These are phyloP conservation scores for Mergus octosetaceus DNA, from an alignment of 2,797 vertebrate genomes.

Conservation along the genomic window DNA sequence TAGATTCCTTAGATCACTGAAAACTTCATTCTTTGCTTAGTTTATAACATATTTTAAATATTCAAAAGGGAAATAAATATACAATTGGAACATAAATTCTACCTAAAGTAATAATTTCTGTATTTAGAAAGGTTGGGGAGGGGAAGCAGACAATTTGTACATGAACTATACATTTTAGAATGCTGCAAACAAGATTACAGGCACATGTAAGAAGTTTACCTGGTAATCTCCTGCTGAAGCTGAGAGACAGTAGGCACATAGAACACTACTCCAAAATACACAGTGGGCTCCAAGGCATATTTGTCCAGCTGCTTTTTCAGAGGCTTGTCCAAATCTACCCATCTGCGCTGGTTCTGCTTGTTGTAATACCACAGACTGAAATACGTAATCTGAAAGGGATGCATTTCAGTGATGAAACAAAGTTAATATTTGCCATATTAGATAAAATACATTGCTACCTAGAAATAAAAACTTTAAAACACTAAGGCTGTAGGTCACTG, in stretches of 20 bases:
- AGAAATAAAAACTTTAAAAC: not conserved
- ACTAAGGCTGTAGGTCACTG: not conserved
- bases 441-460: not conserved
- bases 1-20: not conserved
- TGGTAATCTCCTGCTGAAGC: constrained; percentile 97
- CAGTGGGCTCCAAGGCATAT: constrained; percentile 92
- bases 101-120: not conserved
- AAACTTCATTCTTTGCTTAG: not conserved
- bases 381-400: constrained; percentile 87
- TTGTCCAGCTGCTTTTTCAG: constrained; percentile 99
- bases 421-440: not conserved
- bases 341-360: constrained; percentile 97
- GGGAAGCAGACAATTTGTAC: not conserved
- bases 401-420: not conserved
- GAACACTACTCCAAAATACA: constrained; percentile 97
- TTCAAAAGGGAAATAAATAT: not conserved
- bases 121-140: not conserved
- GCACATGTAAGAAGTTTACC: constrained; percentile 76
- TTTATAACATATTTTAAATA: constrained; percentile 9
- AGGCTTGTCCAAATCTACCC: constrained; percentile 97
- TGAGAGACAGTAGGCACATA: constrained; percentile 92
- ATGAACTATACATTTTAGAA: not conserved
- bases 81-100: not conserved
- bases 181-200: not conserved
- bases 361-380: constrained; percentile 99